Percentiles rank a stretch among this genome's conserved stretches.
These are phyloP conservation scores for Lithophane leautieri DNA, from an alignment of 2,888 invertebrate species.

Conservation along the genomic window DNA sequence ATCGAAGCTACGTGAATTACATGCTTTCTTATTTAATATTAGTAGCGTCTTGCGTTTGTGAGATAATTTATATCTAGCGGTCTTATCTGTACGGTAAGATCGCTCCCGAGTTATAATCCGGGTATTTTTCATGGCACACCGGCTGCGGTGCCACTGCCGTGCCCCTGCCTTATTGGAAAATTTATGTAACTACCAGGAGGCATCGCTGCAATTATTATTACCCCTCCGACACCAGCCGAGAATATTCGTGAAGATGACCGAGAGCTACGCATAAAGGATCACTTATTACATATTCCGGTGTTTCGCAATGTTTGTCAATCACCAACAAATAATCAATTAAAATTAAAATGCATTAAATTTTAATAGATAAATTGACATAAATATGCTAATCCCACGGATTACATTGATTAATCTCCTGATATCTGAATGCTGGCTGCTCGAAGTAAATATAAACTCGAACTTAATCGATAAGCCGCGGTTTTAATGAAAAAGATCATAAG, in stretches of 20 bases:
- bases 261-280: constrained; percentile 25
- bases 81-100: constrained; percentile 86
- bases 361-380: constrained; percentile 61
- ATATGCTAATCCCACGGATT: constrained; percentile 64
- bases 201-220: constrained; percentile 85
- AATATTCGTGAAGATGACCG: constrained; percentile 46
- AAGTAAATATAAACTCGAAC: constrained; percentile 55
- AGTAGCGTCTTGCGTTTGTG: constrained; percentile 88
- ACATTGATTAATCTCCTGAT: constrained; percentile 64
- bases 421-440: constrained; percentile 51
- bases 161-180: constrained; percentile 79
- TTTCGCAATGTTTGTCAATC: constrained; percentile 48
- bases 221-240: constrained; percentile 67
- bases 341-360: constrained; percentile 61
- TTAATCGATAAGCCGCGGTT: constrained; percentile 62
- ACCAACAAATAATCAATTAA: constrained; percentile 34
- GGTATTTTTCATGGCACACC: constrained; percentile 88
- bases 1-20: constrained; percentile 89
- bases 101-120: constrained; percentile 89
- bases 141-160: constrained; percentile 69
- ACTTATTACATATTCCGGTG: constrained; percentile 31
- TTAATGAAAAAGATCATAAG: constrained; percentile 72
- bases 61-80: constrained; percentile 88
- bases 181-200: constrained; percentile 84
- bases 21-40: constrained; percentile 90